Percentiles rank a stretch among this genome's conserved stretches.
Conservation (phyloP, 2,888 invertebrate genomes). For the Lepidocyrtoides sp. region DNA sequence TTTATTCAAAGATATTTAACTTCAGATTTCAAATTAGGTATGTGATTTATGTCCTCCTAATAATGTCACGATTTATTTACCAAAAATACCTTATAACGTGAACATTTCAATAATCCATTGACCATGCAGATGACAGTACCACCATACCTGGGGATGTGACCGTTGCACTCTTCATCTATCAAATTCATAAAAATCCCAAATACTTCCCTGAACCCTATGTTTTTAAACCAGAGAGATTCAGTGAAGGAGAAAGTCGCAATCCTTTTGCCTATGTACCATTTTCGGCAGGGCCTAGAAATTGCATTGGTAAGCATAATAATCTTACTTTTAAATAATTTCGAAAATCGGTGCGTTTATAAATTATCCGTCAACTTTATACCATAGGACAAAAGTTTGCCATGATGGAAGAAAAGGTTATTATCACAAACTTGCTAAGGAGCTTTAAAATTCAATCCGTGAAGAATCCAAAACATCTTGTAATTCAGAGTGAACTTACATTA, state of each 20-base stretch:
- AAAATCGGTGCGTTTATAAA: no score
- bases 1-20: constrained; percentile 86
- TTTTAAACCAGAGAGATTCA: constrained; percentile 88
- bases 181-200: constrained; percentile 85
- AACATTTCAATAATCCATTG: no score
- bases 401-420: constrained; percentile 88
- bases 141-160: constrained; percentile 71
- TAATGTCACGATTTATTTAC: constrained; percentile 87
- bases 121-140: constrained; percentile 74
- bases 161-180: constrained; percentile 72
- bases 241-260: constrained; percentile 87
- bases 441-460: constrained; percentile 87
- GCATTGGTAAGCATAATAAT: no score
- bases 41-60: constrained; percentile 87
- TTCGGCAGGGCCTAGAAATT: constrained; percentile 86
- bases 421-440: constrained; percentile 87
- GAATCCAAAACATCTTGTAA: constrained; percentile 87
- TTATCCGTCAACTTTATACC: no score
- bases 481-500: constrained; percentile 87
- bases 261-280: constrained; percentile 87
- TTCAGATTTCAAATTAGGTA: constrained; percentile 86
- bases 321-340: no score
- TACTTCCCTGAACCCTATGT: constrained; percentile 88
- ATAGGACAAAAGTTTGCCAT: constrained; percentile 89
- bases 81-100: no score